Conservation (phyloP, 1,140 invertebrate species). For the Dendrolimus kikuchii region DNA sequence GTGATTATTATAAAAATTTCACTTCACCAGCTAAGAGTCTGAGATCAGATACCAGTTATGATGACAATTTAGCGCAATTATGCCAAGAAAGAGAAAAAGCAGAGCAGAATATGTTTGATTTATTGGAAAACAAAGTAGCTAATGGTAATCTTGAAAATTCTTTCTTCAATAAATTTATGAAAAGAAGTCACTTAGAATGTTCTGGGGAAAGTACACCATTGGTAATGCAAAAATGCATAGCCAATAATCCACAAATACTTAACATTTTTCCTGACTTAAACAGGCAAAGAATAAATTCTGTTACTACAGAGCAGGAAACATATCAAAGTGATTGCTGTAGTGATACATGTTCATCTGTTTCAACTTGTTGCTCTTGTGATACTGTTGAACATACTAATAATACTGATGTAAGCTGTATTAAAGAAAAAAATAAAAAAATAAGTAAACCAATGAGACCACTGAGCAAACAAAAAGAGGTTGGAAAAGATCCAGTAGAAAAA, state of each 20-base stretch:
- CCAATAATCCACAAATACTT: conserved; percentile 47
- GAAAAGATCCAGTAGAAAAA: conserved; percentile 49
- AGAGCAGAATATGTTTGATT: conserved; percentile 80
- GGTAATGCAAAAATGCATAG: conserved; percentile 49
- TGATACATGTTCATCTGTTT: conserved; percentile 41
- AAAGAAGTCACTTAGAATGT: conserved; percentile 46
- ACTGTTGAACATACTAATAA: conserved; percentile 27
- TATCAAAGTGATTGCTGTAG: conserved; percentile 46
- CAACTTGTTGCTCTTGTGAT: conserved; percentile 54
- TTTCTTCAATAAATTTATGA: conserved; percentile 73
- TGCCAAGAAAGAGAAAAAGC: conserved; percentile 70
- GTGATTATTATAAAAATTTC: conserved; percentile 57
- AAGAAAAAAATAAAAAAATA: conserved; percentile 11
- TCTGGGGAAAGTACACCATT: conserved; percentile 61
- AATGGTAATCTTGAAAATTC: conserved; percentile 80
- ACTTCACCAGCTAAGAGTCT: conserved; percentile 41
- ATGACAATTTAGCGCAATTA: conserved; percentile 53
- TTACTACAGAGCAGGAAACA: conserved; percentile 39
- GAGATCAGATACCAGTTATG: conserved; percentile 50
- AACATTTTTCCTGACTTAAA: conserved; percentile 31
- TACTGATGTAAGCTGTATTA: conserved; percentile 5
- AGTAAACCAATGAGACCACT: conserved; percentile 4
- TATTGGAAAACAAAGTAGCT: conserved; percentile 79
- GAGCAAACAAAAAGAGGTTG: conserved; percentile 27
- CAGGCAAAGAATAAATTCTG: conserved; percentile 22